Evolutionary conservation across 2,113 vertebrate species (phyloP).

Genomic region (Origma solitaria): DNA sequence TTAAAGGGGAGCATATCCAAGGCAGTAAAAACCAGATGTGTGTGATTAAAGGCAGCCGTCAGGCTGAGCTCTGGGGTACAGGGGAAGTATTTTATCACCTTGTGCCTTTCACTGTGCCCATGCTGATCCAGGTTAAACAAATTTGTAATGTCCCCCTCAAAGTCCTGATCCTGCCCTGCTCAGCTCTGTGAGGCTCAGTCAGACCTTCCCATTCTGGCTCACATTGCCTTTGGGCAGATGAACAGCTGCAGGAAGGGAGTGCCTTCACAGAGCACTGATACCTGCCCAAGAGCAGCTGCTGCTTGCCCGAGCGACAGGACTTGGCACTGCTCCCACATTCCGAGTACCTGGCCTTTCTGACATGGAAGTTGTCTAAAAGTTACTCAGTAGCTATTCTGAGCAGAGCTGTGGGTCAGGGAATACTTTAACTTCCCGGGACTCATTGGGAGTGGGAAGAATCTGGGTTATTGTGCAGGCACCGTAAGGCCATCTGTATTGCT

Average conservation of each 20-base stretch:
- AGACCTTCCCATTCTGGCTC: accelerated
- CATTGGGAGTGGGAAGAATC: not conserved
- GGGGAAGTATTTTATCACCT: not conserved
- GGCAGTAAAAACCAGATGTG: slow-evolving; percentile 2
- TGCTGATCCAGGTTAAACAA: not conserved
- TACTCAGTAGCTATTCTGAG: not conserved
- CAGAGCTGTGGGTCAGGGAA: not conserved
- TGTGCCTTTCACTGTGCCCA: not conserved
- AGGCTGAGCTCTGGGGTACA: not conserved
- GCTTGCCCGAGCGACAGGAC: not conserved
- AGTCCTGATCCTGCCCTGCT: not conserved
- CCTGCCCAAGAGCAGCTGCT: not conserved
- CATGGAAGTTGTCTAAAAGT: not conserved
- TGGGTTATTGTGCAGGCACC: not conserved
- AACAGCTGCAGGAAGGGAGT: not conserved
- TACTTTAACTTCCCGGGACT: not conserved
- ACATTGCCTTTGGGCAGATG: not conserved
- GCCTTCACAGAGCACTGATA: accelerated
- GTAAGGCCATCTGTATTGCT: not conserved
- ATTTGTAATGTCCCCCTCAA: not conserved
- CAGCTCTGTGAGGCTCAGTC: not conserved
- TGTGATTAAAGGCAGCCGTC: not conserved
- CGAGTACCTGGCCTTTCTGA: accelerated
- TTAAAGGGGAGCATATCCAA: not conserved
- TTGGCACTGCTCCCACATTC: not conserved